Percentiles rank a stretch among this genome's conserved stretches.
Conservation (phyloP, 2,113 vertebrate genomes). For the Gambusia holbrooki region DNA sequence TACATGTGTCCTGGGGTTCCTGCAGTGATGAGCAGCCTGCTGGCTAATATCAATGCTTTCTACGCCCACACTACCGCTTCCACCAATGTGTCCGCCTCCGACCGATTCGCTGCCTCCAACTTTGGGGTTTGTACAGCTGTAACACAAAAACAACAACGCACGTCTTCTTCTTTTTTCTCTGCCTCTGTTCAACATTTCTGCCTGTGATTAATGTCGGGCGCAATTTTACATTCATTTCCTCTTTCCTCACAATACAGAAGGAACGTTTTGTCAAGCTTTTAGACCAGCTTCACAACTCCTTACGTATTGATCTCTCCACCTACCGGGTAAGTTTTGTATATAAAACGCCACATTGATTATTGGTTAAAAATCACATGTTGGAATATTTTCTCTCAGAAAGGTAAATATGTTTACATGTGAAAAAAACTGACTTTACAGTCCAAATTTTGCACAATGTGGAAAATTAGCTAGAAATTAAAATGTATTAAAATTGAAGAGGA, state of each 20-base stretch:
- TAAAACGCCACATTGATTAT: not conserved
- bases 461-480: no score
- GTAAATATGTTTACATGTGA: not conserved
- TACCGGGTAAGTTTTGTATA: slow-evolving; percentile 87
- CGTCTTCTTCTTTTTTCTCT: not conserved
- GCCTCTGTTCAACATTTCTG: not conserved
- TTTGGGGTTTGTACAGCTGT: slow-evolving; percentile 89
- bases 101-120: slow-evolving; percentile 96
- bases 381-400: not conserved
- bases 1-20: slow-evolving; percentile 99
- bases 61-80: slow-evolving; percentile 98
- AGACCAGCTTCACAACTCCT: slow-evolving; percentile 97
- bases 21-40: slow-evolving; percentile 97
- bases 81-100: slow-evolving; percentile 96
- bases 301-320: slow-evolving; percentile 96
- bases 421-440: no score
- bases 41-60: slow-evolving; percentile 99
- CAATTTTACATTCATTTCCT: not conserved
- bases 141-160: not conserved
- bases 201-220: not conserved
- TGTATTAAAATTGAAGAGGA: no score
- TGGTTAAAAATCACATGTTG: not conserved
- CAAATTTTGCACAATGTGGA: no score
- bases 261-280: slow-evolving; percentile 96
- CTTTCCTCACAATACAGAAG: slow-evolving; percentile 82